Evolutionary conservation across 2,113 vertebrate species (phyloP).

Genomic region (Eurypyga helias): DNA sequence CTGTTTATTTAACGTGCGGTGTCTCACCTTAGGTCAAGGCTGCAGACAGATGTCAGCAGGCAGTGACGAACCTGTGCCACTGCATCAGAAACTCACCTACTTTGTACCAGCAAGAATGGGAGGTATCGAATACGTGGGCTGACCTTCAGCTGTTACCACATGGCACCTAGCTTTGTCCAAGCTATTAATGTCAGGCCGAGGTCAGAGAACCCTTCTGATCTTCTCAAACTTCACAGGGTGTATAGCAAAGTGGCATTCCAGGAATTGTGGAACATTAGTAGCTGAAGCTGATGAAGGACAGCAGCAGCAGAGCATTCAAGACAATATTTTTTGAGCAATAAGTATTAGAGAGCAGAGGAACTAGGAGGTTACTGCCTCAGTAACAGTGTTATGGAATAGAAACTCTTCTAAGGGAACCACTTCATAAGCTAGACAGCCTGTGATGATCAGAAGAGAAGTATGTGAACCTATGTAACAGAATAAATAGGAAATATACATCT

Average conservation of each 20-base stretch:
- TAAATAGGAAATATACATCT: neutral
- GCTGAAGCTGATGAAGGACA: neutral
- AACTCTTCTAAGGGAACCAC: neutral
- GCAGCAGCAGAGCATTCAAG: neutral
- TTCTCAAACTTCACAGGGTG: neutral
- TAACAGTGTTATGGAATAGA: neutral
- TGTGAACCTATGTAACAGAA: neutral
- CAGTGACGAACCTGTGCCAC: too few relatives aligned
- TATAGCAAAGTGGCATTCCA: neutral
- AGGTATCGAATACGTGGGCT: neutral
- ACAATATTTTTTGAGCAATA: neutral
- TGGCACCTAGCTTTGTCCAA: neutral
- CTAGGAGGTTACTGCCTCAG: neutral
- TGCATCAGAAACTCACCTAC: neutral
- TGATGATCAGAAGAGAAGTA: neutral
- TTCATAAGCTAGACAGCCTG: neutral
- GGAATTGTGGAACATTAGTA: neutral
- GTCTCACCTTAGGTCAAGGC: neutral
- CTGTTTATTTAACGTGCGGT: neutral
- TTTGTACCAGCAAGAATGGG: neutral
- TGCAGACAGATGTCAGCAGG: neutral
- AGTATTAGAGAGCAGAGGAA: neutral
- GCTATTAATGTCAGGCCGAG: neutral
- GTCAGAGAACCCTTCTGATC: neutral
- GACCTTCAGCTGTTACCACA: neutral